phyloP scores from a whole-genome alignment of 1,140 invertebrate genomes.

The Tetranychus urticae region DNA sequence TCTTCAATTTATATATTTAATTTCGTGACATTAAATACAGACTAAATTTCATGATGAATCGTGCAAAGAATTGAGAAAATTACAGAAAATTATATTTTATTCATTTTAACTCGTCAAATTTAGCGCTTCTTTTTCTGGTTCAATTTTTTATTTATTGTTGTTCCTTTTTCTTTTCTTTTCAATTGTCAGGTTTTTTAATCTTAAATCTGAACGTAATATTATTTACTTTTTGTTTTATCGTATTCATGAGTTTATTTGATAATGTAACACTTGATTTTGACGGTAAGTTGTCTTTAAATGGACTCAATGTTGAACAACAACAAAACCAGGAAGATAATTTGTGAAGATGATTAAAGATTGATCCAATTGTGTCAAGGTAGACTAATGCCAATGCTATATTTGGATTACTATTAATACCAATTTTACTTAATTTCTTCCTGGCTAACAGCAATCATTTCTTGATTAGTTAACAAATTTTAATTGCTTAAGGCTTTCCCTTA shows the following conservation, averaged over 20 bases:
- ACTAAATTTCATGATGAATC: background rate
- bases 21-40: background rate
- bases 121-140: background rate
- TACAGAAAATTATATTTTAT: background rate
- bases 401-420: too few species aligned
- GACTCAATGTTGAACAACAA: background rate
- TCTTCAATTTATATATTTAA: background rate
- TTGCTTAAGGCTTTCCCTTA: too few species aligned
- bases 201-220: background rate
- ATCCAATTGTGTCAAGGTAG: background rate
- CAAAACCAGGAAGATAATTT: background rate
- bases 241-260: background rate
- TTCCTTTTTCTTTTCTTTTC: background rate
- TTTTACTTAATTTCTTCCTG: too few species aligned
- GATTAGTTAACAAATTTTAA: too few species aligned
- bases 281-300: background rate
- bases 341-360: background rate
- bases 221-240: background rate
- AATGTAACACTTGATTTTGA: background rate
- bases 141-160: background rate
- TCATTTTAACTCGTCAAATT: background rate
- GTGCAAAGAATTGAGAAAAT: background rate
- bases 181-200: background rate
- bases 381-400: background rate
- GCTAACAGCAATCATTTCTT: too few species aligned